Conservation (phyloP, 2,113 vertebrate species). For the Nannobrachium achirus region DNA sequence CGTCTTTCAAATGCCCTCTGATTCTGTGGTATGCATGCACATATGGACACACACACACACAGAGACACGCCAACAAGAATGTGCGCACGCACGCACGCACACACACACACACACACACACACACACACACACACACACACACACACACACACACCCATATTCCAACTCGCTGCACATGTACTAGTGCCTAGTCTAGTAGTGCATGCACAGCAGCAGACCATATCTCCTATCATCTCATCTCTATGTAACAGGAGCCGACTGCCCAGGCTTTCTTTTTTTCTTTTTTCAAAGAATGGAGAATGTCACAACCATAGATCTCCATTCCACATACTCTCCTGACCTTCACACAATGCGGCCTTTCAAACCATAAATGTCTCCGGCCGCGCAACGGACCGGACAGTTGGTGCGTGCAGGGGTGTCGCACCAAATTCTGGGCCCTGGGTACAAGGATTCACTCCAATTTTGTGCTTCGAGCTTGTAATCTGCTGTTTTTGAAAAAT, state of each 20-base stretch:
- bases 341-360: constrained; percentile 75
- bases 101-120: neutral
- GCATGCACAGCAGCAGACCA: neutral
- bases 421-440: no score
- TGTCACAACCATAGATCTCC: constrained; percentile 62
- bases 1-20: constrained; percentile 26
- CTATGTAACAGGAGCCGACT: constrained; percentile 63
- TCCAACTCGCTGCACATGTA: constrained; percentile 4
- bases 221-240: neutral
- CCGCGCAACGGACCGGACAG: constrained; percentile 27
- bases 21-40: neutral
- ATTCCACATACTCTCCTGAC: constrained; percentile 62
- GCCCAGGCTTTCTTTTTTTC: constrained; percentile 20
- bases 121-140: neutral
- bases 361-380: constrained; percentile 57
- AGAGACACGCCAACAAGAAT: no score
- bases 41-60: no score
- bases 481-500: no score
- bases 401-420: neutral
- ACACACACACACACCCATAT: neutral
- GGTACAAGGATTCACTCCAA: no score
- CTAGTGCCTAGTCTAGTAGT: constrained; percentile 30
- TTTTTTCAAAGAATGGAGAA: constrained; percentile 55
- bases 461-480: no score
- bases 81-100: neutral